A percentile compares a stretch with the other conserved stretches of the same genome.
These are phyloP conservation scores for Pteruthius melanotis DNA, from an alignment of 2,113 vertebrate species.

Conservation along the genomic window DNA sequence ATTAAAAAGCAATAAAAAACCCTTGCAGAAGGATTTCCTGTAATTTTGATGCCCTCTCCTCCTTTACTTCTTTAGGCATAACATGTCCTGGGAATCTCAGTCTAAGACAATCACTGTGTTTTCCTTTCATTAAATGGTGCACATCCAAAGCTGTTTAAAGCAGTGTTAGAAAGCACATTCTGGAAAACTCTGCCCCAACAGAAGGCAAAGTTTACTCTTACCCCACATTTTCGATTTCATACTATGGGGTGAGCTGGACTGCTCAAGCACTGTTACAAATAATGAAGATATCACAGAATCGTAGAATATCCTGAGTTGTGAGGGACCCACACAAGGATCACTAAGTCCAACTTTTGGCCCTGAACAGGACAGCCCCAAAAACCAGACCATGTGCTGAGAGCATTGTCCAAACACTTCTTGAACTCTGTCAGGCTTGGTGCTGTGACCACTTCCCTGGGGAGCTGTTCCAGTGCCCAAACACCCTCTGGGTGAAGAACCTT, in stretches of 20 bases:
- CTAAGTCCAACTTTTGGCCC: background rate
- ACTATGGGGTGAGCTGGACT: background rate
- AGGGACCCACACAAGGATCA: background rate
- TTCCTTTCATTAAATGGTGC: background rate
- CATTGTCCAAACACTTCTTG: background rate
- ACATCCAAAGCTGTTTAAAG: background rate
- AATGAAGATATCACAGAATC: background rate
- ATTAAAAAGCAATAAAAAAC: background rate
- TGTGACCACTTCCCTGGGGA: too few species aligned
- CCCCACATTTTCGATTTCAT: background rate
- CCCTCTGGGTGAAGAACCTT: background rate
- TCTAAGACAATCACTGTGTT: background rate
- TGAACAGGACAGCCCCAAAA: background rate
- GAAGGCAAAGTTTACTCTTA: background rate
- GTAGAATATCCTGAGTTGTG: background rate
- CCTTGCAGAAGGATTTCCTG: background rate
- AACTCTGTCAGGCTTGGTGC: background rate
- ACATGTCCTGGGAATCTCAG: background rate
- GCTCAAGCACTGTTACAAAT: background rate
- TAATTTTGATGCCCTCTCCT: background rate
- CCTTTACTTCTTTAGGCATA: background rate
- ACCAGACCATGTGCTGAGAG: background rate
- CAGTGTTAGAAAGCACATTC: background rate
- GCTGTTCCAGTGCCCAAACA: background rate
- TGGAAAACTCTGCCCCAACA: background rate